Evolutionary conservation across 2,888 invertebrate species (phyloP), one percentile per base, ranked within the genome.

Genomic region (Torymus aiolomorphi): DNA sequence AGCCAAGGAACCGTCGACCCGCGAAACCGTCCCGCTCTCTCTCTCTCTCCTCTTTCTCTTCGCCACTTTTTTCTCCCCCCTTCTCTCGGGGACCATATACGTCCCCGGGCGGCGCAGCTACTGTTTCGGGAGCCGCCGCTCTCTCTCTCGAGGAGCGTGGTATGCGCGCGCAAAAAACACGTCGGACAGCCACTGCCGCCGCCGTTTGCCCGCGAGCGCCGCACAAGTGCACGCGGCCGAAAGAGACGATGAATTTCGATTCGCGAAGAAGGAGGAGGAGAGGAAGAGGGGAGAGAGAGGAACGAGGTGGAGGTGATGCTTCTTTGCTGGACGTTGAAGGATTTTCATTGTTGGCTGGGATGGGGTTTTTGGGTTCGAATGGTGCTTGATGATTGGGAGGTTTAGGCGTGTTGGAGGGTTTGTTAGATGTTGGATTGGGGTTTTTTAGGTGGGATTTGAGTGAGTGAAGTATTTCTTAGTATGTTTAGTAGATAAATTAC

Each of bases 151-250:
- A 20, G 54, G 70, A 78, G 75, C 86, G 87, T 88, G 90, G 90
- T 90, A 90, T 90, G 90, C 90, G 89, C 87, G 85, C 86, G 87
- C 89, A 90, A 90, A 90, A 90, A 90, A 90, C 90, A 89, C 90
- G 90, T 89, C 88, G 87, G 88, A 89, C 89, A 87, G 88, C 89
- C 87, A 18, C 14, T 14, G 20, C 52, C 71, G 56, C 69, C 5
- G 65, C 52, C 42, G 76, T 72, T 77, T 76, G 69, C 61, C 73
- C 69, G 73, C 79, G 72, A 62, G 79, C 72, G 67, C 80, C 66
- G 57, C 66, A 24, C 24, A 57, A 65, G 62, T 57, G 42, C 59
- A 67, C 52, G 69, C 63, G 52, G 67, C 2, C 18, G 31, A 57
- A 16, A 51, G 49, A 70, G 81, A 84, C 80, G 82, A 65, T 71